These are phyloP conservation scores for Trypoxylus dichotomus DNA, from an alignment of 1,140 invertebrate genomes.

Conservation along the genomic window DNA sequence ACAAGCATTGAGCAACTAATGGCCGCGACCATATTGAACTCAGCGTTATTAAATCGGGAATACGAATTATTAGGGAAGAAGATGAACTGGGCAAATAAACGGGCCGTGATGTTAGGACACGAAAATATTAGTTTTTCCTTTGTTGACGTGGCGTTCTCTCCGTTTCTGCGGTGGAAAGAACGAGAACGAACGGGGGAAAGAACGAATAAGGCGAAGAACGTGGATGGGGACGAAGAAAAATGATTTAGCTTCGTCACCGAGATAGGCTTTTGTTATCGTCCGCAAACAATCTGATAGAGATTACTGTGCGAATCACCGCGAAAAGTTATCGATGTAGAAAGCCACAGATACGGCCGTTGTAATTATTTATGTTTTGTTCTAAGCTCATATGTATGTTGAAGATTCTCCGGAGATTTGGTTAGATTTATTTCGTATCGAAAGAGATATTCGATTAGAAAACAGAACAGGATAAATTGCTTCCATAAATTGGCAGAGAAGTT, in stretches of 20 bases:
- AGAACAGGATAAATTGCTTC: too few relatives aligned
- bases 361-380: not conserved
- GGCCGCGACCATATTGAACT: constrained; percentile 19
- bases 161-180: not conserved
- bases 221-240: not conserved
- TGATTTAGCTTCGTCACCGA: constrained; percentile 19
- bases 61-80: not conserved
- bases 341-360: not conserved
- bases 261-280: constrained; percentile 23
- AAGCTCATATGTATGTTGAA: not conserved
- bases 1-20: not conserved
- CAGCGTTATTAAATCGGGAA: constrained; percentile 9
- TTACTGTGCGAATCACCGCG: not conserved
- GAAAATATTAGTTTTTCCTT: constrained; percentile 20
- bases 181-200: not conserved
- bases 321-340: not conserved
- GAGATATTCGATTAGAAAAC: too few relatives aligned
- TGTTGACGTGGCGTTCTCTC: not conserved
- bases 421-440: too few relatives aligned
- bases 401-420: too few relatives aligned
- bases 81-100: not conserved
- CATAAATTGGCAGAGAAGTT: too few relatives aligned
- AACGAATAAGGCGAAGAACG: not conserved
- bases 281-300: constrained; percentile 18
- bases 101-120: not conserved